Evolutionary conservation across 2,888 invertebrate species (phyloP), one percentile per base, ranked within the genome.

Genomic region (Campoletis raptor): DNA sequence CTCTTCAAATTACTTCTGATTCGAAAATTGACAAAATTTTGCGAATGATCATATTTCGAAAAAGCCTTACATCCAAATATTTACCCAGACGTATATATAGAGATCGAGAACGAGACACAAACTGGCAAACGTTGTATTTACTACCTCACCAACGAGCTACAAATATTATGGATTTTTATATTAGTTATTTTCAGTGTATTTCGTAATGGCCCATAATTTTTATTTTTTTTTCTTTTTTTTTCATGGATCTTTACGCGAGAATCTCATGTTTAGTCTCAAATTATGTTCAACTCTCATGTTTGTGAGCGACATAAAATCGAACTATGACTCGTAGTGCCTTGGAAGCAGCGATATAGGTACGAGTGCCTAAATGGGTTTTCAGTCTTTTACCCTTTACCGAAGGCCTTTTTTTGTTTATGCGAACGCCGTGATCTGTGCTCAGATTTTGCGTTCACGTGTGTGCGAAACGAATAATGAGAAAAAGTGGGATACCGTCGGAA

Each of bases 381-480:
- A 61, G 15, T 61, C 30, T 61, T 61, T 61, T 30, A 61, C 61
- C 61, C 30, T 61, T 61, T 30, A 10, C 61, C 6, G 61, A 15
- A 61, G 30, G 30, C 57, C 24, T 24, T 52, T 77, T 57, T 64
- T 66, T 37, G 30, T 48, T 12, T n/a, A 10, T 45, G 30, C 12
- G 10, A n/a, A 54, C 54, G 21, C 37, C 40, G n/a, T 36, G n/a
- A 74, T 40, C 21, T 15, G n/a, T 61, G 12, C 48, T 36, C 77
- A n/a, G 66, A 48, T 77, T 57, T 74, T 52, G 48, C 37, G 36
- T 64, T 30, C 15, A 18, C 42, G 36, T n/a, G 40, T 40, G 12
- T 21, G n/a, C 24, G 24, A 15, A 40, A 66, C 24, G 18, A 42
- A 57, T 70, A 79, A 80, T 21, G 45, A 57, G 30, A 72, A 80